Conservation (phyloP, 2,797 vertebrate species). For the Hyperoplus immaculatus region DNA sequence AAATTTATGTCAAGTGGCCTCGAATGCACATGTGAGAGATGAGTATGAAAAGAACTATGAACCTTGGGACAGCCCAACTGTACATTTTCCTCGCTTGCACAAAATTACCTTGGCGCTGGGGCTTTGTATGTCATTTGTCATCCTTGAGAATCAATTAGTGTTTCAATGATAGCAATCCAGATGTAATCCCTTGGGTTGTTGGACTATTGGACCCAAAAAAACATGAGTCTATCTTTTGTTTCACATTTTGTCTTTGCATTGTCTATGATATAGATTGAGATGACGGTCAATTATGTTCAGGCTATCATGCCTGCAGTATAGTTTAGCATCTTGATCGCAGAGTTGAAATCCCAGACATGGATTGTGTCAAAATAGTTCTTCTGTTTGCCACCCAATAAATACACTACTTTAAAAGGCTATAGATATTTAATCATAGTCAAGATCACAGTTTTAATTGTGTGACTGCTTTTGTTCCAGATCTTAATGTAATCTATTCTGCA, state of each 20-base stretch:
- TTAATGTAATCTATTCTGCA: conserved; percentile 57
- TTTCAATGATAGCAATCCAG: conserved; percentile 77
- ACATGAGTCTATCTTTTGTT: conserved; percentile 47
- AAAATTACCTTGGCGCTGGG: conserved; percentile 83
- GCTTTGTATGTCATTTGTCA: conserved; percentile 83
- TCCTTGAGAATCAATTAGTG: conserved; percentile 87
- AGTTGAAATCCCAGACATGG: conserved; percentile 50
- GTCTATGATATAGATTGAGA: conserved; percentile 35
- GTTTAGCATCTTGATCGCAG: conserved; percentile 28
- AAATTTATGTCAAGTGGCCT: conserved; percentile 93
- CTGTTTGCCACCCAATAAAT: conserved; percentile 11
- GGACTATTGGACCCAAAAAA: conserved; percentile 56
- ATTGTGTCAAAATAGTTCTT: conserved; percentile 35
- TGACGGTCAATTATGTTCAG: conserved; percentile 34
- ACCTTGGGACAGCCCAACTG: conserved; percentile 81
- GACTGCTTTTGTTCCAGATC: conserved; percentile 31
- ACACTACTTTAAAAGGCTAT: conserved; percentile 27
- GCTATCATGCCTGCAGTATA: conserved; percentile 16
- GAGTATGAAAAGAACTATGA: conserved; percentile 83
- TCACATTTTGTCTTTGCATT: conserved; percentile 48
- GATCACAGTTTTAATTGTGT: conserved; percentile 31
- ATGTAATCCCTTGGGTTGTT: conserved; percentile 72
- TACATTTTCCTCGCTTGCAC: conserved; percentile 81
- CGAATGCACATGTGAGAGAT: conserved; percentile 85
- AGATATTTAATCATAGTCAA: conserved; percentile 28